A percentile compares a stretch with the other conserved stretches of the same genome.
These are phyloP conservation scores for Poecile montanus DNA, from an alignment of 2,797 vertebrate genomes.

Conservation along the genomic window DNA sequence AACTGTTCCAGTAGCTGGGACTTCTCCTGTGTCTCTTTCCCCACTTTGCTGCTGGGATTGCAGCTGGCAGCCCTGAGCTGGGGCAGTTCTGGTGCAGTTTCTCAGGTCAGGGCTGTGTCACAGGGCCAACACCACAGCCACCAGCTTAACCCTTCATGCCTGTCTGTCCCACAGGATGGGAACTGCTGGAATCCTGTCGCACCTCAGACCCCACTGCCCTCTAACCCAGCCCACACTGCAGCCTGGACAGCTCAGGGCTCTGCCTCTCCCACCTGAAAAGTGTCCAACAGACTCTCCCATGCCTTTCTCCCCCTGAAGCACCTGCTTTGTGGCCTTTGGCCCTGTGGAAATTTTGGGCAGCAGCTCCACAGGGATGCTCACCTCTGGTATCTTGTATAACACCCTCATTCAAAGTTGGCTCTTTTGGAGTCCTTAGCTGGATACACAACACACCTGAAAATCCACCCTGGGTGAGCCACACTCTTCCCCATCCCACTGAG, in stretches of 20 bases:
- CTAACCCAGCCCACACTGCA: not conserved
- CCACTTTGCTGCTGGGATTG: not conserved
- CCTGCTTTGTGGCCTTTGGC: not conserved
- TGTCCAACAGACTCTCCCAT: accelerated
- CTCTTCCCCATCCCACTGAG: not conserved
- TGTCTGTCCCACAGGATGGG: not conserved
- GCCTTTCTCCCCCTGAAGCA: not conserved
- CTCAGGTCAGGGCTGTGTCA: not conserved
- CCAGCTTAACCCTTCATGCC: not conserved
- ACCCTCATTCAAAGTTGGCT: accelerated
- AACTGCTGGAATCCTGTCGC: not conserved
- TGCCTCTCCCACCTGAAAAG: not conserved
- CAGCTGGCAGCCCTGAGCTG: not conserved
- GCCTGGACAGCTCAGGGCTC: not conserved
- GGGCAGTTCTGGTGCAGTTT: not conserved
- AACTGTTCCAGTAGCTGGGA: not conserved
- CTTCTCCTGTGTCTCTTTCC: not conserved
- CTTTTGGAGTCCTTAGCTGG: not conserved
- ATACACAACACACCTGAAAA: not conserved
- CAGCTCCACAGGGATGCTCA: not conserved
- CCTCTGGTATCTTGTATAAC: not conserved
- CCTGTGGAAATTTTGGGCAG: not conserved
- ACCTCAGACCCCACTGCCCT: not conserved
- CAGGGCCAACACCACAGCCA: not conserved
- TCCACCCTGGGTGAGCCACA: not conserved